Evolutionary conservation across 2,888 invertebrate species (phyloP), one percentile per base, ranked within the genome.

Genomic region (Tachina fera): DNA sequence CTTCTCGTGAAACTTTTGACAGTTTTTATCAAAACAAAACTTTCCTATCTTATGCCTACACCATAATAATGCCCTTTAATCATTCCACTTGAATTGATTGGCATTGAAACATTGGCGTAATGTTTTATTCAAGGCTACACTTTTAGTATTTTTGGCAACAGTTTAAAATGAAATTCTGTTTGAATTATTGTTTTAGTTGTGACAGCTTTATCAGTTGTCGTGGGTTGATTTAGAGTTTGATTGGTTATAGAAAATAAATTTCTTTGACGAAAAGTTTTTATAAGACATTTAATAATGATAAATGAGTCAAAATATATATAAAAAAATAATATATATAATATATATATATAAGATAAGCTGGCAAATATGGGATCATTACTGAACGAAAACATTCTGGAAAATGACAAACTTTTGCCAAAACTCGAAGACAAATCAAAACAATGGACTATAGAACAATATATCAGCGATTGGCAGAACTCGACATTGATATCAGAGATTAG

Each of bases 11-110:
- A 79, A 79, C 39, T 76, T 86, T 83, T 80, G 75, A 86, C 85
- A 86, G 79, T 49, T 61, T 71, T 79, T 79, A 75, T 86, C 78
- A 60, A 85, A 85, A 82, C 75, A 78, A 72, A 72, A 65, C n/a
- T 65, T 60, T 71, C 61, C 9, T 53, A 2, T 19, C 53, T 39
- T 53, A 49, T 31, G 5, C 16, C 49, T 14, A 10, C 14, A 11
- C 22, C 39, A 9, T 22, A 47, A n/a, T 43, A 0, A 22, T 41
- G 11, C 10, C 3, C 45, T 39, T 43, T 49, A 16, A 19, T 19
- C 10, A 22, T 51, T 71, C 22, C 58, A 41, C 47, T 53, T 53
- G 39, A 53, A 39, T 22, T 47, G 11, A 45, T 8, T 60, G 43
- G 10, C 45, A 61, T 56, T 47, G 22, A 45, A 63, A 22, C 9